Evolutionary conservation across 2,888 invertebrate species (phyloP), one percentile per base, ranked within the genome.

Genomic region (Exephanes ischioxanthus): DNA sequence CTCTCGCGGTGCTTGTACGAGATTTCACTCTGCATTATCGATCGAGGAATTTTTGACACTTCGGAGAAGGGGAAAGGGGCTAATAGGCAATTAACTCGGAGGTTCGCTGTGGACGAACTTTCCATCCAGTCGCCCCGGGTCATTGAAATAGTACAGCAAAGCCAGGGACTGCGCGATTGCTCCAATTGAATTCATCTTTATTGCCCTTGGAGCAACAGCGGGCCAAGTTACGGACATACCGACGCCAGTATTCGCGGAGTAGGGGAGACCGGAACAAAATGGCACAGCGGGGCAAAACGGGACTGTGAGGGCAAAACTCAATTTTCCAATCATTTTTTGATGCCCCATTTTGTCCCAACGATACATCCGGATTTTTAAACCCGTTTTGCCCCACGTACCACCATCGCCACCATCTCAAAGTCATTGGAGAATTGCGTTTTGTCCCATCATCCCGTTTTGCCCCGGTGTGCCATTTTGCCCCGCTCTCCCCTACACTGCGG

Each of bases 1-100:
- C 37, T 70, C 33, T 6, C 45, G 67, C 61, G 4, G 33, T 22
- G 14, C 58, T 55, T 51, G 55, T 26, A 58, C 48, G 22, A 53
- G n/a, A 45, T 48, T 61, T 45, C 41, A 33, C 37, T 30, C 61
- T 58, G n/a, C 30, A 61, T 41, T 45, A 79, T 68, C 70, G 79
- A 70, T 70, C 61, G 61, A 79, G 67, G 37, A 48, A 75, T 26
- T 33, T 58, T 68, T 16, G 68, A 70, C 37, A 79, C 26, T 19
- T 7, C 45, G 51, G 16, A 1, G 9, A 11, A 11, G 11, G 9
- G 41, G 41, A 41, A 41, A 4, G n/a, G 14, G 37, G 30, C 75
- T 75, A 83, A 79, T 75, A 63, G 73, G 61, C 83, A 83, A 83
- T 83, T 75, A 75, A 75, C 75, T 79, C 63, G n/a, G 22, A 14